Evolutionary conservation across 2,797 vertebrate species (phyloP), one percentile per base, ranked within the genome.

Genomic region (Enteromius fasciolatus): DNA sequence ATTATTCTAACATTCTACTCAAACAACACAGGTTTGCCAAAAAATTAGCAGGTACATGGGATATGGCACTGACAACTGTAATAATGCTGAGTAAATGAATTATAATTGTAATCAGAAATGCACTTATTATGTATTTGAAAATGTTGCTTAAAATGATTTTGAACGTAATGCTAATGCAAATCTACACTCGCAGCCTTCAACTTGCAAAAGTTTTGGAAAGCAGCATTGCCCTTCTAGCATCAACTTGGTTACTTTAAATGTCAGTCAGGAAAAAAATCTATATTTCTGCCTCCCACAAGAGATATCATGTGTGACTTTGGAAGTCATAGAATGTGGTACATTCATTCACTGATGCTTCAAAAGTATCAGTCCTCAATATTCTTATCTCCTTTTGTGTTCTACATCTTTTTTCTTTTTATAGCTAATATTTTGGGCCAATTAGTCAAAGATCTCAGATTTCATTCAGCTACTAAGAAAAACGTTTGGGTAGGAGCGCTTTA

Each of bases 401-500:
- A 66, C 18, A 9, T 7, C 10, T n/a, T 36, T 61, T 25, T 25
- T 14, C 23, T 61, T 5, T 28, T 61, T 28, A 61, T 28, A 61
- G 25, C 59, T 61, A 7, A 61, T 25, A 28, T 9, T 70, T 52
- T 20, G 10, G 0, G 0, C 11, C 4, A 10, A 52, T 52, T 50
- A 48, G 6, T 23, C 28, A 64, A 66, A 50, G 12, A 78, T 36
- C 20, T 67, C 33, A 57, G 33, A 68, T 39, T 69, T 28, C 6
- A 64, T 50, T 12, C 0, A 6, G 50, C 25, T 25, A 39, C 33
- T 66, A 12, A 44, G 76, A 39, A 81, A 66, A 31, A 70, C 5
- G 18, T 74, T 82, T 80, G 18, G 57, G n/a, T 23, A 63, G 31
- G 46, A 78, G 31, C 14, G 25, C 68, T 87, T 85, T 48, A 83